These are phyloP conservation scores for Cecropterus lyciades DNA, from an alignment of 1,140 invertebrate species.

Conservation along the genomic window DNA sequence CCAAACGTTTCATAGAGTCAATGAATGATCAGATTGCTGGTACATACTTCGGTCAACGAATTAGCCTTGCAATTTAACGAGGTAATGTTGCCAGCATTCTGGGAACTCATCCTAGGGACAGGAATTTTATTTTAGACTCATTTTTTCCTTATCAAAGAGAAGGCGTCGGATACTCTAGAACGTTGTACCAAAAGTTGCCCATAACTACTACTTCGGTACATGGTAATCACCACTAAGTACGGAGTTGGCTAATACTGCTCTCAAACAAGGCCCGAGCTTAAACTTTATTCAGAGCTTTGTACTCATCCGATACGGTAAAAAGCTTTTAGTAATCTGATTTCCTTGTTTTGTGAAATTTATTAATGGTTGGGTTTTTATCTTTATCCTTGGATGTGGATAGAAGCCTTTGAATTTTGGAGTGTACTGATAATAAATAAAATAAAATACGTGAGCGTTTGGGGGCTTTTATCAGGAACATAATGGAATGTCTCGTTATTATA, in stretches of 20 bases:
- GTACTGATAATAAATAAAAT: too few species aligned
- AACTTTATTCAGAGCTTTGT: conserved; percentile 8
- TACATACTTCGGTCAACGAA: too few species aligned
- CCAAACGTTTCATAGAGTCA: too few species aligned
- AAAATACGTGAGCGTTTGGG: too few species aligned
- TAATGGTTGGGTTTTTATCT: background rate
- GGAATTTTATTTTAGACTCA: too few species aligned
- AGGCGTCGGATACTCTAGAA: too few species aligned
- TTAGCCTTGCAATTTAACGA: too few species aligned
- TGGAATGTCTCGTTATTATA: too few species aligned
- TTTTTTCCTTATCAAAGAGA: background rate
- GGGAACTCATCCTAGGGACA: too few species aligned
- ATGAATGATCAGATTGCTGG: too few species aligned
- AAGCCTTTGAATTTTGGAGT: background rate
- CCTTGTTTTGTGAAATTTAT: background rate
- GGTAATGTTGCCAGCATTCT: too few species aligned
- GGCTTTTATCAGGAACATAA: too few species aligned
- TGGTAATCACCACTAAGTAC: background rate
- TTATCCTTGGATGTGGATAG: background rate
- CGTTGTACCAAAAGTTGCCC: background rate
- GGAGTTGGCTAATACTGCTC: background rate
- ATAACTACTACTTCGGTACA: background rate
- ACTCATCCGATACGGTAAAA: background rate
- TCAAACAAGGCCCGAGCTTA: conserved; percentile 2
- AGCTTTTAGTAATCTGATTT: conserved; percentile 2